Evolutionary conservation across 2,113 vertebrate genomes (phyloP).

Genomic region (Oryzias woworae): DNA sequence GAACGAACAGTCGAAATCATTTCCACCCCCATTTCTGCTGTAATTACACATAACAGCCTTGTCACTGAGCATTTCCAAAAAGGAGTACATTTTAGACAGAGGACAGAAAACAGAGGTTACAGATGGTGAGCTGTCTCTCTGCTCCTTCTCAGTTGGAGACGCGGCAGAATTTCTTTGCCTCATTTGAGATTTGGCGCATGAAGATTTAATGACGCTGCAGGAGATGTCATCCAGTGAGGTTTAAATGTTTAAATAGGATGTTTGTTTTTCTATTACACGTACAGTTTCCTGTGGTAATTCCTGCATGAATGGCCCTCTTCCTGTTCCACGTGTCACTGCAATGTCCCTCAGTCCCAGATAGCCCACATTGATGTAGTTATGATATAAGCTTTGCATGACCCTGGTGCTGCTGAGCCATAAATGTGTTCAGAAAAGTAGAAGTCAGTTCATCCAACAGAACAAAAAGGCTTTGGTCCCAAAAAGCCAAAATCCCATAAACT

Average conservation of each 20-base stretch:
- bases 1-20: conserved; percentile 10
- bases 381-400: conserved; percentile 51
- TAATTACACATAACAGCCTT: conserved; percentile 44
- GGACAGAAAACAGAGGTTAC: conserved; percentile 16
- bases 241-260: conserved; percentile 69
- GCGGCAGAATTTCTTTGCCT: conserved; percentile 31
- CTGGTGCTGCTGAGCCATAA: conserved; percentile 11
- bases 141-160: conserved; percentile 10
- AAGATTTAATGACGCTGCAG: conserved; percentile 67
- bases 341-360: conserved; percentile 33
- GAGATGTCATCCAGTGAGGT: conserved; percentile 45
- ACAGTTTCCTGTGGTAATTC: conserved; percentile 48
- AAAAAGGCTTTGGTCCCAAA: not conserved
- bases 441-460: too few relatives aligned
- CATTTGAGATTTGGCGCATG: conserved; percentile 40
- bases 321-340: conserved; percentile 31
- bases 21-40: conserved; percentile 29
- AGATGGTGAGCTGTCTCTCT: conserved; percentile 14
- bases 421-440: not conserved
- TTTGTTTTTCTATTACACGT: conserved; percentile 50
- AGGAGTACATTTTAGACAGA: conserved; percentile 17
- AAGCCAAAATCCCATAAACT: too few relatives aligned
- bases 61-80: conserved; percentile 23
- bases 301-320: conserved; percentile 34
- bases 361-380: conserved; percentile 24